Base-by-base conservation (phyloP, 2,113 vertebrate species). In the Alethe castanea region DNA sequence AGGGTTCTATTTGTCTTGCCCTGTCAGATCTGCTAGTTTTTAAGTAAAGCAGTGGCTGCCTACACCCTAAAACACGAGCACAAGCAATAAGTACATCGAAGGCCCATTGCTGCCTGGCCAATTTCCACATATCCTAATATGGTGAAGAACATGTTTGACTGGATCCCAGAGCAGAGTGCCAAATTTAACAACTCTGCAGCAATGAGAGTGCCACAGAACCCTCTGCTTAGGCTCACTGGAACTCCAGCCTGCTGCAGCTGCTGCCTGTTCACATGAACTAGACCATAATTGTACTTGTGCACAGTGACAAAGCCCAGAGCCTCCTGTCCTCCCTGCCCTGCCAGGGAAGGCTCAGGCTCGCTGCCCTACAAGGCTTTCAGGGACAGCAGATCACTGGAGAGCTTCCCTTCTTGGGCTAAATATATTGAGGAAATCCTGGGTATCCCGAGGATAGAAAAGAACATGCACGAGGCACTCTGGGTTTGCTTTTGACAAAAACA, bases 51-150 rank as follows among this genome's bases (percentile, higher is more conserved):
- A 94, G 61, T 33, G 60, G 45, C 88, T 84, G 53, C 77, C 90
- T 86, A 6, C 57, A 78, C 19, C 48, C 38, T 86, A 95, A 96
- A 91, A 92, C 44, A 86, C 11, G 36, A 93, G 94, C 86, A 97
- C 87, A 96, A 92, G 95, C 97, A 97, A 77, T 90, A 96, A 94
- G 95, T 86, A 90, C 96, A 97, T 98, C 79, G 93, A 96, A 94
- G 96, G 92, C 93, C 87, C 40, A 14, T 36, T 82, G 90, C 45
- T 92, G 53, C 83, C 94, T 98, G 97, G 97, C 98, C 88, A 93
- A 81, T 83, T 93, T 98, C 98, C 97, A 98, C 92, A 83, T 98
- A 97, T 96, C 99, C 99, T 99, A 99, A 99, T 98, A 99, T 98
- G 99, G 99, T 98, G 96, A 98, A 97, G 97, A 98, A 98, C 97